phyloP scores from a whole-genome alignment of 2,797 vertebrate genomes.

The Epinephelus awoara region DNA sequence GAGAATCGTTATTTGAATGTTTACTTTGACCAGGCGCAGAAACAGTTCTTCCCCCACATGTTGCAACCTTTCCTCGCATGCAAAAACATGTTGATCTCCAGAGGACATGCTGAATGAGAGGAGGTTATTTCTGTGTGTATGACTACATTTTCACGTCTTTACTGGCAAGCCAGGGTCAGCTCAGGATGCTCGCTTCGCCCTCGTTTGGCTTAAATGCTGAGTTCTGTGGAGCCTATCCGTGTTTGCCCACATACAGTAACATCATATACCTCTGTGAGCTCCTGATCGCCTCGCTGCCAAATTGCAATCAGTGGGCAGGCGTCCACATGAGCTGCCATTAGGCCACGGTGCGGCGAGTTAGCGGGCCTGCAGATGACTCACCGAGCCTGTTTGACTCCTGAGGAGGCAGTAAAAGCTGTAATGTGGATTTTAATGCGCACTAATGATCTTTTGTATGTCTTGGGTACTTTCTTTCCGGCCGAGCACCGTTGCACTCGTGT shows the following conservation, averaged over 20 bases:
- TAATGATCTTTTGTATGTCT: constrained; percentile 78
- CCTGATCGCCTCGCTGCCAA: constrained; percentile 61
- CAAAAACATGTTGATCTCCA: constrained; percentile 44
- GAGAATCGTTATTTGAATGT: not conserved
- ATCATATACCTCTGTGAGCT: constrained; percentile 55
- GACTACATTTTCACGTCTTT: constrained; percentile 21
- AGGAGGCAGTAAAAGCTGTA: constrained; percentile 73
- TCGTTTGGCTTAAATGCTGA: constrained; percentile 49
- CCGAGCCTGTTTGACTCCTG: constrained; percentile 65
- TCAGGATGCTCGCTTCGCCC: constrained; percentile 47
- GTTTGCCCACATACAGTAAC: constrained; percentile 68
- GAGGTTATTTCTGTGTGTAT: constrained; percentile 19
- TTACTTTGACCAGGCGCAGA: constrained; percentile 12
- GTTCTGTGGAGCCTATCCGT: constrained; percentile 34
- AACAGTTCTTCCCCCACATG: constrained; percentile 41
- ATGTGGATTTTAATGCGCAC: constrained; percentile 85
- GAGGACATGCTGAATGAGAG: constrained; percentile 43
- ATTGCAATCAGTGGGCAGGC: constrained; percentile 72
- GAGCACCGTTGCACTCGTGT: not conserved
- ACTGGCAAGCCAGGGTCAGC: constrained; percentile 32
- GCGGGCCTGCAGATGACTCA: constrained; percentile 69
- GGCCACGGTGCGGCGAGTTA: constrained; percentile 58
- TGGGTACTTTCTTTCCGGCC: constrained; percentile 31
- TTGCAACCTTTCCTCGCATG: constrained; percentile 40
- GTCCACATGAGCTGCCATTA: constrained; percentile 70